Conservation (phyloP, 2,113 vertebrate species). For the Erythrocercus mccallii region DNA sequence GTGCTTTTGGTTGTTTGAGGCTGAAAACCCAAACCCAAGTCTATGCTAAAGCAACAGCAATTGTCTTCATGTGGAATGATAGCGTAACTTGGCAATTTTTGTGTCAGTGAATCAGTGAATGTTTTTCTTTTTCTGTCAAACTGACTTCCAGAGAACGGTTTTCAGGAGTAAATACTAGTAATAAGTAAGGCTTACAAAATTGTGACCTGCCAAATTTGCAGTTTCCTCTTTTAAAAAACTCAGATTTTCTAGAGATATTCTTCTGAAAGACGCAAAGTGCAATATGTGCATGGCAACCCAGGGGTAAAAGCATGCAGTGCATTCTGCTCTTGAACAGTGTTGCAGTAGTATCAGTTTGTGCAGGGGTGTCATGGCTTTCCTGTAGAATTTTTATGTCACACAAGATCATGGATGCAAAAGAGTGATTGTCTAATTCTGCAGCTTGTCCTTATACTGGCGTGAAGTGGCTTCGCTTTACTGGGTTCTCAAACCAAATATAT, state of each 20-base stretch:
- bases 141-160: not conserved
- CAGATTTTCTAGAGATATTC: not conserved
- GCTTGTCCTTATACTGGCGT: not conserved
- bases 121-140: not conserved
- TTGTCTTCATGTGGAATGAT: not conserved
- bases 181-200: not conserved
- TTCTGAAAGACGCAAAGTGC: not conserved
- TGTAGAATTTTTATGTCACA: not conserved
- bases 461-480: not conserved
- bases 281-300: not conserved
- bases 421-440: not conserved
- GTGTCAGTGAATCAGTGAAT: not conserved
- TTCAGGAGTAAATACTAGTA: not conserved
- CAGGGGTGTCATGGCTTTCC: not conserved
- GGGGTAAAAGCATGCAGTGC: not conserved
- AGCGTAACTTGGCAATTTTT: not conserved
- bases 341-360: not conserved
- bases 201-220: not conserved
- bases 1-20: not conserved
- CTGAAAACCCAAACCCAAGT: not conserved
- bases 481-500: constrained; percentile 40
- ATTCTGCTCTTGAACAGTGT: not conserved
- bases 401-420: not conserved
- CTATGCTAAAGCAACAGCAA: not conserved
- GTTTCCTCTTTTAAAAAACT: not conserved